phyloP scores from a whole-genome alignment of 2,888 invertebrate species.

The Meteorus colon region DNA sequence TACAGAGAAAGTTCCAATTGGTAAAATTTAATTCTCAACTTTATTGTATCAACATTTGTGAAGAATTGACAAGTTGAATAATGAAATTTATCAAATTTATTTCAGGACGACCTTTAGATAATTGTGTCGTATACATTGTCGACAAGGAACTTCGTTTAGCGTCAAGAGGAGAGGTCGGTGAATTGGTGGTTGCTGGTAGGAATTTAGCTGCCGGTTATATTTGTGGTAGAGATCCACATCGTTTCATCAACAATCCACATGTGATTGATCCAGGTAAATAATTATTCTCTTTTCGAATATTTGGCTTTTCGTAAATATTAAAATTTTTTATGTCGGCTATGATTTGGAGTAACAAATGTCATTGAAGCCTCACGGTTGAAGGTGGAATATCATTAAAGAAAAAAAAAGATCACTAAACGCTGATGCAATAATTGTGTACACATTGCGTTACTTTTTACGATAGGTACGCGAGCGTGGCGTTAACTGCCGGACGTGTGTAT shows the following conservation, averaged over 20 bases:
- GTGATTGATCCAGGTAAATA: slow-evolving; percentile 77
- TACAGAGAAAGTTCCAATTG: slow-evolving; percentile 86
- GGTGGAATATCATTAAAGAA: too few relatives aligned
- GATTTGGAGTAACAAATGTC: too few relatives aligned
- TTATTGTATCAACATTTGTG: slow-evolving; percentile 18
- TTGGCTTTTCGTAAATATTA: too few relatives aligned
- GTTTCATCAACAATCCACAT: slow-evolving; percentile 85
- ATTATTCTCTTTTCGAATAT: not conserved
- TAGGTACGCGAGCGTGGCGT: not conserved
- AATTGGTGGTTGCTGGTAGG: slow-evolving; percentile 86
- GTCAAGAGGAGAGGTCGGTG: slow-evolving; percentile 84
- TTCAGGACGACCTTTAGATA: slow-evolving; percentile 84
- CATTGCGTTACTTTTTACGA: not conserved
- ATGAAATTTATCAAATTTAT: slow-evolving; percentile 40
- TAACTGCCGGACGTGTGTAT: not conserved
- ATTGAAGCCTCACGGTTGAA: too few relatives aligned
- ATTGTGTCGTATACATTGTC: slow-evolving; percentile 86
- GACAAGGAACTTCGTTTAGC: slow-evolving; percentile 84
- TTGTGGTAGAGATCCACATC: slow-evolving; percentile 82
- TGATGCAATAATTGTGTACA: not conserved
- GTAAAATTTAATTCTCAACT: slow-evolving; percentile 73
- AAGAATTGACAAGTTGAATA: not conserved
- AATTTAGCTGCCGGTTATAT: slow-evolving; percentile 90
- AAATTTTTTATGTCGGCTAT: too few relatives aligned
- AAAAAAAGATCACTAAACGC: too few relatives aligned